Evolutionary conservation across 2,888 invertebrate genomes (phyloP), one percentile per base, ranked within the genome.

Genomic region (Drosophila diplacantha): DNA sequence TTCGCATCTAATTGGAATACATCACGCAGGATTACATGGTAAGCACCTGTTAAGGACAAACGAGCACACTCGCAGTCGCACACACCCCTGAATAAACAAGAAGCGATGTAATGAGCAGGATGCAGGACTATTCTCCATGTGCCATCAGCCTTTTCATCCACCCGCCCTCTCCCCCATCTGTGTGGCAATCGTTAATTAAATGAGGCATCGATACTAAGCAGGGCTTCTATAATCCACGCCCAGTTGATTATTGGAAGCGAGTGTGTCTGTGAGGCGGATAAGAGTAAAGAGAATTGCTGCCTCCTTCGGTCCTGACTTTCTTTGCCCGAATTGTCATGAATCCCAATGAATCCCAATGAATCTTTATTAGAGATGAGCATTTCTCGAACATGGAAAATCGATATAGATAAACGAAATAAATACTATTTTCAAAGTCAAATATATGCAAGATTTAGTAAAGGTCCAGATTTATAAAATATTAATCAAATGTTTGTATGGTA

Each of bases 101-200:
- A 63, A 34, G 38, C 31, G 41, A 37, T 26, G 66, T 68, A 78
- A 75, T 74, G 71, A 69, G 58, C 58, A 71, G 62, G 60, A 56
- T 47, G 32, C 29, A 46, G 31, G 31, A 14, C 29, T 46, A 44
- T 29, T 18, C 41, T 37, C 51, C 41, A 41, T n/a, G 14, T 47
- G n/a, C 47, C 38, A 47, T 14, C 38, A 56, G 20, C 50, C 29
- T 43, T 35, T 39, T 41, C 26, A 53, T 68, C 50, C 58, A 46
- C 43, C 12, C 29, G 2, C 49, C 43, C 22, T 2, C 22, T 24
- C 4, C 5, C 35, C 31, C 31, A 22, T 37, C 18, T 32, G 37
- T 54, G n/a, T 24, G 61, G 71, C 62, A 52, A 71, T 65, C 59
- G 66, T 75, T 82, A 74, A 80, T 81, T 80, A 75, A 81, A 81